Conservation (phyloP, 2,113 vertebrate genomes). For the Burhinus oedicnemus region DNA sequence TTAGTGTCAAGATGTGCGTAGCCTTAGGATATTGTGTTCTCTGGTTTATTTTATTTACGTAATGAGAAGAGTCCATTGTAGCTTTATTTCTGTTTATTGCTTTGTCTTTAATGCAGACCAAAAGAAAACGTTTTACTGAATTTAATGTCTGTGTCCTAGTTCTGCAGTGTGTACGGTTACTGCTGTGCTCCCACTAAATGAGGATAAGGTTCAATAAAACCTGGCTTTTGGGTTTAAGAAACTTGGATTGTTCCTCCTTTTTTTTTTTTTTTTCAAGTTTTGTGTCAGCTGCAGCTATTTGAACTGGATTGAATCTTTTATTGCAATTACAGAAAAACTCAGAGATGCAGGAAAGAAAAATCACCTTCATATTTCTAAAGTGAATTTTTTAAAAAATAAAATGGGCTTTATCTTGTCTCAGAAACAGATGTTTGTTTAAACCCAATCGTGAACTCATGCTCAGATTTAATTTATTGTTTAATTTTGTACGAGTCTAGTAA, state of each 20-base stretch:
- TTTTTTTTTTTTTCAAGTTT: neutral
- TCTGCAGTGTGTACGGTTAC: neutral
- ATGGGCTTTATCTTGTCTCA: neutral
- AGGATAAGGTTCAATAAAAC: neutral
- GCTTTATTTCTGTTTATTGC: neutral
- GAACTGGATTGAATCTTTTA: neutral
- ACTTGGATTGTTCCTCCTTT: neutral
- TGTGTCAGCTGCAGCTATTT: neutral
- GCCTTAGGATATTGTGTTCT: neutral
- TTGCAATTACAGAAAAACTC: neutral
- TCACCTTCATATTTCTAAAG: neutral
- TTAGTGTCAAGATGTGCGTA: neutral
- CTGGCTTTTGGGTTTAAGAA: neutral
- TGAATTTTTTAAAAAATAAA: neutral
- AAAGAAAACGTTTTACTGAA: neutral
- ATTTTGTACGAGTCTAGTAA: conserved; percentile 26
- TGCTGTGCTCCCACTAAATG: neutral
- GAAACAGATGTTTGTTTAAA: conserved; percentile 46
- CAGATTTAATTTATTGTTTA: conserved; percentile 46
- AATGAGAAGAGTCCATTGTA: neutral
- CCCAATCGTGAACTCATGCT: neutral
- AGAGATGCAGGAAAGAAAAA: neutral
- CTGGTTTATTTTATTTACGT: neutral
- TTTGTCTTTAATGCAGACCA: neutral
- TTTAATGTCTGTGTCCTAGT: neutral